A percentile compares a stretch with the other conserved stretches of the same genome.
These are phyloP conservation scores for Etia nguti DNA, from an alignment of 2,113 vertebrate genomes.

Conservation along the genomic window DNA sequence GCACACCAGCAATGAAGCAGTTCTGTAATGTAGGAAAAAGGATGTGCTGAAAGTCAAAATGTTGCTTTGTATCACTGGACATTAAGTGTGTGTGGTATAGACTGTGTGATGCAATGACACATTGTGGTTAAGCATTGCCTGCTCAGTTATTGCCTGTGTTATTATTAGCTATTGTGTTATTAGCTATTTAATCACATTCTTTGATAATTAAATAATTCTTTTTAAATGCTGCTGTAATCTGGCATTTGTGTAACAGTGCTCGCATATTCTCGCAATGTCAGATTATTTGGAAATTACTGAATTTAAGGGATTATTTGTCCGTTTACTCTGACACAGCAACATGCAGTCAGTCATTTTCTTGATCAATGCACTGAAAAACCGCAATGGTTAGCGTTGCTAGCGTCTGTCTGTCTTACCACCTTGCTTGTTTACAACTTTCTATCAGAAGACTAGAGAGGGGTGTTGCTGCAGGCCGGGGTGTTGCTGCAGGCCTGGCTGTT, in stretches of 20 bases:
- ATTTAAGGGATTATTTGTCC: neutral
- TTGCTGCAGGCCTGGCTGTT: neutral
- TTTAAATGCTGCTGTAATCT: neutral
- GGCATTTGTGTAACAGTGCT: neutral
- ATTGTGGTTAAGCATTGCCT: neutral
- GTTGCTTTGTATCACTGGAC: neutral
- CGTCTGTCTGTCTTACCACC: neutral
- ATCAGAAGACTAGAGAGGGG: neutral
- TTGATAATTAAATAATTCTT: neutral
- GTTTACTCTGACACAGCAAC: neutral
- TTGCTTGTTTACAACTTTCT: neutral
- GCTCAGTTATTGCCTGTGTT: neutral
- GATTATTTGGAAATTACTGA: neutral
- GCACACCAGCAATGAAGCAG: neutral
- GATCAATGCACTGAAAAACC: neutral
- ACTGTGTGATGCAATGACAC: neutral
- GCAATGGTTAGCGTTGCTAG: no score
- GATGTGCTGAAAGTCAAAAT: neutral
- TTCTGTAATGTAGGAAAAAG: neutral
- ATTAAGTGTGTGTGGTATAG: neutral
- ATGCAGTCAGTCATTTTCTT: neutral
- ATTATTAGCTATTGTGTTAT: neutral
- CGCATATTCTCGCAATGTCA: neutral
- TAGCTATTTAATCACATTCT: accelerated
- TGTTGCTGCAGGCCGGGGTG: neutral